These are phyloP conservation scores for Tetranychus urticae DNA, from an alignment of 1,140 invertebrate species.

Conservation along the genomic window DNA sequence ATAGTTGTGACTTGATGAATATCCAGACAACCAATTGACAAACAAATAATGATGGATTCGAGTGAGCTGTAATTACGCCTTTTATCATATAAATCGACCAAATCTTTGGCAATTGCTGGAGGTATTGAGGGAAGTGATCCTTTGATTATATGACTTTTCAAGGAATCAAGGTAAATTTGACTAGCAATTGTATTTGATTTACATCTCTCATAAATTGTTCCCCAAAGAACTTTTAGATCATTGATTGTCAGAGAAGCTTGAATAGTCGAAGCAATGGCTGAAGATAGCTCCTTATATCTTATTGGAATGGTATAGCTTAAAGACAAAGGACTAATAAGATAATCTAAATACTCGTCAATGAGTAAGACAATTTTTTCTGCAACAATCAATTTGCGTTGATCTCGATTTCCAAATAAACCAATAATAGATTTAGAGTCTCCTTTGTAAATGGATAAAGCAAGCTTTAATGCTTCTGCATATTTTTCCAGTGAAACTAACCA, in stretches of 20 bases:
- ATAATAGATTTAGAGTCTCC: conserved; percentile 37
- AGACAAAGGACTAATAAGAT: conserved; percentile 14
- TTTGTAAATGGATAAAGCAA: conserved; percentile 40
- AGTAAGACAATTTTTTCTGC: conserved; percentile 12
- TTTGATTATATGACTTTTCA: conserved; percentile 30
- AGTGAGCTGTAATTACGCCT: conserved; percentile 31
- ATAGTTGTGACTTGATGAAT: conserved; percentile 60
- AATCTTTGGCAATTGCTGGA: conserved; percentile 29
- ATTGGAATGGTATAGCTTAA: conserved; percentile 13
- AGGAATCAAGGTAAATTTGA: conserved; percentile 27
- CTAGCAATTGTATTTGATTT: conserved; percentile 15
- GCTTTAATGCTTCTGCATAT: conserved; percentile 34
- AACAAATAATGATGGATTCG: conserved; percentile 51
- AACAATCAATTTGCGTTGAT: conserved; percentile 7
- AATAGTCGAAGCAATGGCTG: conserved; percentile 16
- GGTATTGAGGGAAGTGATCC: conserved; percentile 27
- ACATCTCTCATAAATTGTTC: conserved; percentile 24
- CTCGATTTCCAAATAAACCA: conserved; percentile 7
- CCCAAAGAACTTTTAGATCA: conserved; percentile 24
- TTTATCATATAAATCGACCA: conserved; percentile 28
- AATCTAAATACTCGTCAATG: conserved; percentile 15
- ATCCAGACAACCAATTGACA: conserved; percentile 61
- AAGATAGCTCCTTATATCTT: conserved; percentile 15
- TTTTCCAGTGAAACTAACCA: conserved; percentile 27
- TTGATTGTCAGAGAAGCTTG: conserved; percentile 13